These are phyloP conservation scores for Bolinopsis microptera DNA, from an alignment of 37 sponge, comb jelly and placozoan species.

Conservation along the genomic window DNA sequence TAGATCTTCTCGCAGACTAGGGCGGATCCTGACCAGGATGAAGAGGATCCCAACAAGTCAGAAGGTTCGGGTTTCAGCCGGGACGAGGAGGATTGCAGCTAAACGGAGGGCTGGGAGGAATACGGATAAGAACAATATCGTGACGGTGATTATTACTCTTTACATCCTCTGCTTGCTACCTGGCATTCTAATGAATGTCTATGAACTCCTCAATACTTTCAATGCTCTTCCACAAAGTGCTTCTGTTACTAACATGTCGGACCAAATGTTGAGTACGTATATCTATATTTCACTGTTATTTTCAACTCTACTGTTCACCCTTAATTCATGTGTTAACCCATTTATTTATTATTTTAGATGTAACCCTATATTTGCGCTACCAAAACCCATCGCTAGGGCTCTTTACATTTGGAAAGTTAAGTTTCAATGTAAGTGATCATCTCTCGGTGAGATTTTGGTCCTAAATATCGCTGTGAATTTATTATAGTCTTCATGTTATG, in stretches of 20 bases:
- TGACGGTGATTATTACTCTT: neutral
- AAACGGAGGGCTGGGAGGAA: neutral
- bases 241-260: neutral
- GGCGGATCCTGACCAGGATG: neutral
- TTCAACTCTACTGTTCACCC: conserved; percentile 14
- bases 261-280: neutral
- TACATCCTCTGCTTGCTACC: conserved; percentile 26
- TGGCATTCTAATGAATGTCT: neutral
- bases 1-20: no score
- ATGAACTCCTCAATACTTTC: conserved; percentile 1
- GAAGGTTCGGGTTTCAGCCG: neutral
- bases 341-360: conserved; percentile 39
- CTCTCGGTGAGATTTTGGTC: no score
- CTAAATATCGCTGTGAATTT: no score
- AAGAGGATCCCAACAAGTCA: neutral
- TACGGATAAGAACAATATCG: neutral
- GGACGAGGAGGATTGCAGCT: neutral
- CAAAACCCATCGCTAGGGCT: neutral
- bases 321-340: conserved; percentile 16
- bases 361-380: conserved; percentile 1
- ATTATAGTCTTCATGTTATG: no score
- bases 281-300: neutral
- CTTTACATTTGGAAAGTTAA: neutral
- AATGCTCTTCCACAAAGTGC: neutral
- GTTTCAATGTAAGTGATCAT: no score